phyloP scores from a whole-genome alignment of 2,113 vertebrate genomes.

The Bettongia penicillata region DNA sequence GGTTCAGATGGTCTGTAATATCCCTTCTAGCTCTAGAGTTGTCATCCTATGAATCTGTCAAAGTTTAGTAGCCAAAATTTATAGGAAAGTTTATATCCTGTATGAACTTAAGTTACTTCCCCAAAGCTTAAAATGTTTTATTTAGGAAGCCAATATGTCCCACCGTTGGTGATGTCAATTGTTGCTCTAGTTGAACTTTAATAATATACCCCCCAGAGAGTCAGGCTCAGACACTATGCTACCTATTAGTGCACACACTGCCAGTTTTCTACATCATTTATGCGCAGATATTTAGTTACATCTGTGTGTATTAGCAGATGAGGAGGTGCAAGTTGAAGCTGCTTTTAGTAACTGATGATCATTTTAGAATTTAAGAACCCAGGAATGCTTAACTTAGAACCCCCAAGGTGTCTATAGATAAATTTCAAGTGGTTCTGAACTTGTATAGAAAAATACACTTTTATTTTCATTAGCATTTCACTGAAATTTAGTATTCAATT shows the following conservation, averaged over 20 bases:
- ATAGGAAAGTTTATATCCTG: not conserved
- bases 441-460: not conserved
- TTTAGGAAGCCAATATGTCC: not conserved
- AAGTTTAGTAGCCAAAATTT: not conserved
- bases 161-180: not conserved
- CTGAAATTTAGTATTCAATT: not conserved
- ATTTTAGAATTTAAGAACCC: not conserved
- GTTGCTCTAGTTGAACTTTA: not conserved
- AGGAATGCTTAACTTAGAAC: not conserved
- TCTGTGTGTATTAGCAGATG: not conserved
- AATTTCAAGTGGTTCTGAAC: not conserved
- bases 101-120: not conserved
- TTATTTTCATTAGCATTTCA: not conserved
- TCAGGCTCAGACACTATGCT: not conserved
- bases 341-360: not conserved
- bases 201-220: not conserved
- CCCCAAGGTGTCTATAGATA: not conserved
- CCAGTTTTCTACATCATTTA: not conserved
- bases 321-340: not conserved
- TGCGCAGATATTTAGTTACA: not conserved
- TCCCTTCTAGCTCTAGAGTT: not conserved
- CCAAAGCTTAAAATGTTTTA: not conserved
- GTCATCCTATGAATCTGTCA: not conserved
- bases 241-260: not conserved
- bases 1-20: not conserved